Evolutionary conservation across 2,888 invertebrate species (phyloP), one percentile per base, ranked within the genome.

Genomic region (Archips xylosteana): DNA sequence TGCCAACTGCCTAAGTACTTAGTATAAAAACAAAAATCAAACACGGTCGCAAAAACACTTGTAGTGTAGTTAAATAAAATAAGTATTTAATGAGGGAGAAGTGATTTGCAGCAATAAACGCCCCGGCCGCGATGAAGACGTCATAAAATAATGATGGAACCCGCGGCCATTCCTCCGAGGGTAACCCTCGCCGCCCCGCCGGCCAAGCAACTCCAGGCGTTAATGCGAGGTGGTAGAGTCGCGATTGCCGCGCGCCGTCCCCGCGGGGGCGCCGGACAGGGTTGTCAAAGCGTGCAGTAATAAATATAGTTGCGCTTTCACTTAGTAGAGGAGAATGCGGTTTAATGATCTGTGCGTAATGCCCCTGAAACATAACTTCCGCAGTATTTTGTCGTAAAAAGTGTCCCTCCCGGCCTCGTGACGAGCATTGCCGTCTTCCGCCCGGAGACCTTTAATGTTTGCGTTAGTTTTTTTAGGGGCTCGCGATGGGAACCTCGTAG

Each of bases 261-360:
- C 77, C 75, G 74, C 70, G 74, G 73, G 77, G 76, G 76, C 75
- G 78, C 81, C 84, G 84, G 86, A 83, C 87, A 88, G 86, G 87
- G 87, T 87, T 89, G 89, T 88, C 89, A 89, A 89, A 90, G 88
- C 90, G 89, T 88, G 82, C 85, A 80, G 87, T 79, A 89, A 92
- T 92, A 92, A 91, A 92, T 91, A 90, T 85, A 87, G 88, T 85
- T 83, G 86, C 77, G 82, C 86, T 89, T 87, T 86, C 88, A 88
- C 83, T 86, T 81, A 85, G 79, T 78, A 79, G 84, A 83, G 85
- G 83, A 87, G 88, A 85, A 86, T 86, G 84, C 79, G 80, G 87
- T 83, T 91, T 91, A 94, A 94, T 93, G 94, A 92, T 85, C 90
- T 90, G 92, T 92, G 89, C 89, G 87, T 89, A 91, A 92, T 89